A percentile compares a stretch with the other conserved stretches of the same genome.
These are phyloP conservation scores for Embidobia sp. DNA, from an alignment of 2,888 invertebrate species.

Conservation along the genomic window DNA sequence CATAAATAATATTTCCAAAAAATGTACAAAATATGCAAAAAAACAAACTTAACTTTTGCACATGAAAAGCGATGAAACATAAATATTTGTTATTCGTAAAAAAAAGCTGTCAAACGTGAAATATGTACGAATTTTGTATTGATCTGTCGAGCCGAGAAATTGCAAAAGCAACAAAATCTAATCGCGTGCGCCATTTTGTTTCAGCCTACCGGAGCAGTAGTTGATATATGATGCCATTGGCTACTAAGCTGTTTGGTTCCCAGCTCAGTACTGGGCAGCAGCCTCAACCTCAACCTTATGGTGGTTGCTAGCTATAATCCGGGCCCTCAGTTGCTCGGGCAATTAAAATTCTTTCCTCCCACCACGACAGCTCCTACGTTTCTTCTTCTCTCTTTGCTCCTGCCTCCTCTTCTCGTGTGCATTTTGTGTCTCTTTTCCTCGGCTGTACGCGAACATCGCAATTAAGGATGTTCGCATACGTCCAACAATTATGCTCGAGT, in stretches of 20 bases:
- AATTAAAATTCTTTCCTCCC: slow-evolving; percentile 79
- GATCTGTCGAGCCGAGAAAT: slow-evolving; percentile 4
- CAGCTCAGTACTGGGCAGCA: slow-evolving; percentile 73
- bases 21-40: too few relatives aligned
- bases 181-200: slow-evolving; percentile 65
- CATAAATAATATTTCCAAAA: too few relatives aligned
- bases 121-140: not conserved
- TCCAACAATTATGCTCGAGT: slow-evolving; percentile 40
- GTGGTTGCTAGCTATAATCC: slow-evolving; percentile 73
- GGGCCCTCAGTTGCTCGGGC: slow-evolving; percentile 74
- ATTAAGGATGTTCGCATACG: slow-evolving; percentile 58
- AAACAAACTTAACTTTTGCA: too few relatives aligned
- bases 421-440: slow-evolving; percentile 35
- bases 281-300: slow-evolving; percentile 71
- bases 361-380: slow-evolving; percentile 71
- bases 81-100: too few relatives aligned
- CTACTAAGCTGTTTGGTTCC: slow-evolving; percentile 78
- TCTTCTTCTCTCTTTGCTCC: slow-evolving; percentile 66
- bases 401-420: slow-evolving; percentile 38
- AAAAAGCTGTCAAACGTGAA: slow-evolving; percentile 9
- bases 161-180: slow-evolving; percentile 50
- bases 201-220: slow-evolving; percentile 74
- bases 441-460: slow-evolving; percentile 38
- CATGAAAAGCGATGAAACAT: too few relatives aligned
- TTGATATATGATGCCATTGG: slow-evolving; percentile 81